Evolutionary conservation across 92 coral and sea anemone genomes (phyloP).

Genomic region (Chrysogorgia sp.): DNA sequence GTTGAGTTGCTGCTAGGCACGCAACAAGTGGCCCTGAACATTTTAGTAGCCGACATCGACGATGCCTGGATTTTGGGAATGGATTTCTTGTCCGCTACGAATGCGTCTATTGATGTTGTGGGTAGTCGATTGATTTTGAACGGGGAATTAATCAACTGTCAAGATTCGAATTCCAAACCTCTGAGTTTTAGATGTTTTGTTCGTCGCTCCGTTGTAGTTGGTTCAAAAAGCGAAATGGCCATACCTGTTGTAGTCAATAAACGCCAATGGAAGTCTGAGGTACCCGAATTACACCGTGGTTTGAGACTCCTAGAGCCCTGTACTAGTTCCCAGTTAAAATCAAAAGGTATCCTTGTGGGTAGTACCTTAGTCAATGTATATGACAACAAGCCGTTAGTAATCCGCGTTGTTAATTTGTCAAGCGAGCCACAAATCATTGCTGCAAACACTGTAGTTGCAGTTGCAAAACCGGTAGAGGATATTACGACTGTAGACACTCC

Average conservation of each 20-base stretch:
- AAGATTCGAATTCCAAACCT: constrained; percentile 39
- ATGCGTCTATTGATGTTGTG: constrained; percentile 46
- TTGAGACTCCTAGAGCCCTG: constrained; percentile 42
- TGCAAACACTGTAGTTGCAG: constrained; percentile 52
- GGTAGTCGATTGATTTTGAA: constrained; percentile 28
- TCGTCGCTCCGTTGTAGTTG: constrained; percentile 41
- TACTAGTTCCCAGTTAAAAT: constrained; percentile 36
- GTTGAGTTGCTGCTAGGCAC: constrained; percentile 24
- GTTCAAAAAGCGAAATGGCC: constrained; percentile 42
- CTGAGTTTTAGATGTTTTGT: constrained; percentile 54
- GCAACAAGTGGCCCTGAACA: constrained; percentile 29
- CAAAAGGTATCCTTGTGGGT: constrained; percentile 39
- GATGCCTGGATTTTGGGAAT: constrained; percentile 66
- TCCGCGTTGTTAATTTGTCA: constrained; percentile 42
- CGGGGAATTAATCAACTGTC: constrained; percentile 42
- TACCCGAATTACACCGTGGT: constrained; percentile 19
- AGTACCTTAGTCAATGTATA: constrained; percentile 37
- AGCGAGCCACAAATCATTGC: constrained; percentile 52
- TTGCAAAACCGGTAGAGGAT: constrained; percentile 53
- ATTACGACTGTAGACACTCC: constrained; percentile 43
- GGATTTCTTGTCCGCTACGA: constrained; percentile 41
- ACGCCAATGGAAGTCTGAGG: constrained; percentile 34
- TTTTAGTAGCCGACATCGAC: constrained; percentile 45
- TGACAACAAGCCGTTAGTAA: constrained; percentile 33
- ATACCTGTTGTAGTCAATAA: constrained; percentile 26